These are phyloP conservation scores for Teleopsis dalmanni DNA, from an alignment of 1,140 invertebrate genomes.

Conservation along the genomic window DNA sequence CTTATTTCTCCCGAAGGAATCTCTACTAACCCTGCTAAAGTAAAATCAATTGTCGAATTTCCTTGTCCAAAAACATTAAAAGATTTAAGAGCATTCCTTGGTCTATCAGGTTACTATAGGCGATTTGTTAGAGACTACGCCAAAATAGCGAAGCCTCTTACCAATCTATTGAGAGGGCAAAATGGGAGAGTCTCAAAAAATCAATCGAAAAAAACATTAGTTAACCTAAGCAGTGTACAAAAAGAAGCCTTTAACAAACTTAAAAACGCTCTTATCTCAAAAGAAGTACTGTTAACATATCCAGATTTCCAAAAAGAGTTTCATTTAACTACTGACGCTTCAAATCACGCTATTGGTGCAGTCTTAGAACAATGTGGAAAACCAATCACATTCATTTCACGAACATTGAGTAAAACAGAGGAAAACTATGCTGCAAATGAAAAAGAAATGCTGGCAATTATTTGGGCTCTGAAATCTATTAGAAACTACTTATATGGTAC, in stretches of 20 bases:
- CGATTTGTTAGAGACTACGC: not conserved
- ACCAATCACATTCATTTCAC: too few species aligned
- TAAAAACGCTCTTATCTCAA: conserved; percentile 11
- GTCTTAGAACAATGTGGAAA: too few species aligned
- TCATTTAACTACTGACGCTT: conserved; percentile 32
- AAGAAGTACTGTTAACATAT: conserved; percentile 35
- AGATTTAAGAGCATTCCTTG: too few species aligned
- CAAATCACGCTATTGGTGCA: too few species aligned
- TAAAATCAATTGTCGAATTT: conserved; percentile 4
- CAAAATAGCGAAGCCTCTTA: not conserved
- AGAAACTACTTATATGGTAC: conserved; percentile 34
- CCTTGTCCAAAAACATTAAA: conserved; percentile 35
- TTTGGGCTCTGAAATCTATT: conserved; percentile 43
- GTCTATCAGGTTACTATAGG: conserved; percentile 30
- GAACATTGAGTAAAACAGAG: conserved; percentile 6
- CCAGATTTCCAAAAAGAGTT: conserved; percentile 31
- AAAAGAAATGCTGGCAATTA: conserved; percentile 35
- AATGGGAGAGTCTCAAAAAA: not conserved
- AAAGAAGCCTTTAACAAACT: conserved; percentile 6
- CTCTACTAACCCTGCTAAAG: too few species aligned
- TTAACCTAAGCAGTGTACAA: conserved; percentile 12
- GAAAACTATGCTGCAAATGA: conserved; percentile 22
- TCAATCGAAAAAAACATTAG: conserved; percentile 13
- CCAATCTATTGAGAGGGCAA: conserved; percentile 28
- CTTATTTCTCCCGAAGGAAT: too few species aligned